A percentile compares a stretch with the other conserved stretches of the same genome.
Conservation (phyloP, 2,113 vertebrate species). For the Crotalus tigris region DNA sequence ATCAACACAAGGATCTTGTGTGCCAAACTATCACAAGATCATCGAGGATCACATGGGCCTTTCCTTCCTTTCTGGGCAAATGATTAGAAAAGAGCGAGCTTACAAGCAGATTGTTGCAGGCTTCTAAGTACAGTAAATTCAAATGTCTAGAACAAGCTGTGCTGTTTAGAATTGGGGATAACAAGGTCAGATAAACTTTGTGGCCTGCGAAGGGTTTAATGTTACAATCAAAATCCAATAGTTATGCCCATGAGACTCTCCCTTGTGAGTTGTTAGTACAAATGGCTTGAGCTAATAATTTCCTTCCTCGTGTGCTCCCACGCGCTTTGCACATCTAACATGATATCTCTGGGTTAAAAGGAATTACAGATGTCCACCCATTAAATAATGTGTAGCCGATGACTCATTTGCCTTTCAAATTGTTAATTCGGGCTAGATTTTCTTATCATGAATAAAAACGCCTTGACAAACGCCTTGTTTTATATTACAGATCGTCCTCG, state of each 20-base stretch:
- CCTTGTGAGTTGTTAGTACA: background rate
- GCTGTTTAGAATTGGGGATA: background rate
- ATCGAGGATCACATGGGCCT: background rate
- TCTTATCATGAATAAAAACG: background rate
- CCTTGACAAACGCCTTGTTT: background rate
- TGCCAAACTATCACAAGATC: slow-evolving; percentile 2
- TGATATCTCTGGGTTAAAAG: background rate
- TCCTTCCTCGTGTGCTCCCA: background rate
- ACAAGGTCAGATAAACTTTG: background rate
- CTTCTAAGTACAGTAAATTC: background rate
- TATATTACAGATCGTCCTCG: background rate
- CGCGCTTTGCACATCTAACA: background rate
- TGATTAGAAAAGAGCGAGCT: accelerated
- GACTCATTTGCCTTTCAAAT: background rate
- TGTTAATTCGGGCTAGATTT: background rate
- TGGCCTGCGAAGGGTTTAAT: background rate
- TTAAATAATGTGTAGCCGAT: background rate
- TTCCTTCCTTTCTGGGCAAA: background rate
- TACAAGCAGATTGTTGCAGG: accelerated
- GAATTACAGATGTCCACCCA: background rate
- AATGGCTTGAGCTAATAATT: background rate
- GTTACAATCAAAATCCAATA: background rate
- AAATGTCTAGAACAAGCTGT: background rate
- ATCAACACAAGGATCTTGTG: background rate
- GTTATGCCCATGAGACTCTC: background rate